phyloP scores from a whole-genome alignment of 2,888 invertebrate genomes.

The Loripinus fragilis region DNA sequence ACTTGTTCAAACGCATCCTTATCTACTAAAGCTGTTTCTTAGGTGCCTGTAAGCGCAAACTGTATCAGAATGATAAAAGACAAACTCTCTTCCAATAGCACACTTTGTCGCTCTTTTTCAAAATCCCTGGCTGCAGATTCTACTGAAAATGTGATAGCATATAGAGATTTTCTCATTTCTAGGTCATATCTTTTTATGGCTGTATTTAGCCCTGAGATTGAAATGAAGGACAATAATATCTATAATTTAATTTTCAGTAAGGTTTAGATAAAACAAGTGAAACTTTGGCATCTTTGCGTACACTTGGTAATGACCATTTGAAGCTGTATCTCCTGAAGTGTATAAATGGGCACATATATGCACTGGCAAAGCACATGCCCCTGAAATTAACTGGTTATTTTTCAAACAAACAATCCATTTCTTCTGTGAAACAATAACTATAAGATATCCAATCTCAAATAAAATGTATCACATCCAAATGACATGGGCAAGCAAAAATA shows the following conservation, averaged over 20 bases:
- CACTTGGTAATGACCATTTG: not conserved
- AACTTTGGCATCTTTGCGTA: not conserved
- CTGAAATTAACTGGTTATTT: not conserved
- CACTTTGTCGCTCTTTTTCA: not conserved
- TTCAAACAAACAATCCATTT: not conserved
- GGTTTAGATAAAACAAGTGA: not conserved
- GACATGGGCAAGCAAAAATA: conserved; percentile 9
- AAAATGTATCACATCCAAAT: conserved; percentile 9
- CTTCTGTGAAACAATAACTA: not conserved
- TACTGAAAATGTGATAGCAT: not conserved
- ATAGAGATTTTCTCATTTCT: not conserved
- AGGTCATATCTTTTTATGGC: not conserved
- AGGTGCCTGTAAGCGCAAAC: conserved; percentile 5
- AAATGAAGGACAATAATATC: not conserved
- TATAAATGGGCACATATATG: not conserved
- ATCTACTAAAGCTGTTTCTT: not conserved
- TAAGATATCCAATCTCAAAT: conserved; percentile 14
- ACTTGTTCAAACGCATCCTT: not conserved
- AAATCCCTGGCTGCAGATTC: not conserved
- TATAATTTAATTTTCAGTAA: not conserved
- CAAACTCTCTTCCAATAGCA: not conserved
- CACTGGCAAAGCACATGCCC: not conserved
- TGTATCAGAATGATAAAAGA: not conserved
- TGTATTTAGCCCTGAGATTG: not conserved
- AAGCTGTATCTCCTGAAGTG: not conserved